Conservation (phyloP, 2,113 vertebrate species). For the Phaetusa simplex region DNA sequence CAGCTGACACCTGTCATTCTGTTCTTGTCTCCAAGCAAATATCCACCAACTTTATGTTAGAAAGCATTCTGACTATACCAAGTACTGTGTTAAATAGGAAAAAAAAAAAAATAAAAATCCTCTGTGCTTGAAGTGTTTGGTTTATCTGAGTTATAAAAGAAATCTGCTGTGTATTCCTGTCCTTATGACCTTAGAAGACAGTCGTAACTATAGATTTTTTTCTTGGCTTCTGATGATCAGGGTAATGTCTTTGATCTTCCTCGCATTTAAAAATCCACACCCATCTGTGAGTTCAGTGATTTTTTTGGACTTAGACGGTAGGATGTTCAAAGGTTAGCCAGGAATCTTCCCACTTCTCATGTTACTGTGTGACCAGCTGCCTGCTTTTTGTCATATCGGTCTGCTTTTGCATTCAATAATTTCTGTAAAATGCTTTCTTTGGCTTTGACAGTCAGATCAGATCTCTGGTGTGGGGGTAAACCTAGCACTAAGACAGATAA, state of each 20-base stretch:
- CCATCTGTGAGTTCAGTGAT: background rate
- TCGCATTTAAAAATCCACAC: background rate
- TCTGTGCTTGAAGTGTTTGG: background rate
- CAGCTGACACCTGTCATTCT: background rate
- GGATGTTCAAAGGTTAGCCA: background rate
- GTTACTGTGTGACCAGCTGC: background rate
- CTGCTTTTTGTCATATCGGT: background rate
- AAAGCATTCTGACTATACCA: background rate
- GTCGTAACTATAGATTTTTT: background rate
- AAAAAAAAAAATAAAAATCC: background rate
- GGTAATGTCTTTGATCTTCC: background rate
- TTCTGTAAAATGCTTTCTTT: background rate
- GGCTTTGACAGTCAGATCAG: constrained; percentile 17
- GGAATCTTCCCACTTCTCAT: background rate
- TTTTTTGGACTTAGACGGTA: background rate
- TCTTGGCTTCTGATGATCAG: background rate
- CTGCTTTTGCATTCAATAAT: background rate
- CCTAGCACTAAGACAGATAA: background rate
- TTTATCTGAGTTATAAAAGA: background rate
- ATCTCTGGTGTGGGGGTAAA: background rate
- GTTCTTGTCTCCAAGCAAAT: background rate
- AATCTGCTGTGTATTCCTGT: background rate
- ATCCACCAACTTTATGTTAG: background rate
- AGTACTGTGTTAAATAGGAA: background rate
- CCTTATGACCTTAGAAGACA: background rate